A percentile compares a stretch with the other conserved stretches of the same genome.
phyloP scores from a whole-genome alignment of 2,797 vertebrate genomes.

The Natrix natrix region DNA sequence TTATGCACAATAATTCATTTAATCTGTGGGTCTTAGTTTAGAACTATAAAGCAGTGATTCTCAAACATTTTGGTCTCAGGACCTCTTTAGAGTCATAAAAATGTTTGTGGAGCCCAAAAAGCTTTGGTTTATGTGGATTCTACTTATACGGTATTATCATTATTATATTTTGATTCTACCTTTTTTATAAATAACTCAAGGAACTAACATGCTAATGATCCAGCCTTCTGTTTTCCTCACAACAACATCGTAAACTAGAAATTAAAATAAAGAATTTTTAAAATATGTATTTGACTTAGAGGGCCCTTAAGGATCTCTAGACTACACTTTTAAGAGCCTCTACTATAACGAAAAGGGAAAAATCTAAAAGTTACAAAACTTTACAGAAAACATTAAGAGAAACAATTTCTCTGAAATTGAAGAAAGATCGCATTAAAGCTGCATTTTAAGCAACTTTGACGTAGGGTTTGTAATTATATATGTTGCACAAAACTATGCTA shows the following conservation, averaged over 20 bases:
- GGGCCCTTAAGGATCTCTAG: not conserved
- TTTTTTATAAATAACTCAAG: not conserved
- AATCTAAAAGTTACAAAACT: not conserved
- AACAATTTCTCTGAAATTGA: not conserved
- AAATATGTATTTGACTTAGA: not conserved
- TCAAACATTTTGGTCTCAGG: not conserved
- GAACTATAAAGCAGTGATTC: constrained; percentile 10
- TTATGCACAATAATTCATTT: constrained; percentile 28
- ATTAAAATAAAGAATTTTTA: not conserved
- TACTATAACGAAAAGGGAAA: constrained; percentile 2
- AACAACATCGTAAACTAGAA: not conserved
- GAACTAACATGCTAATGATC: not conserved
- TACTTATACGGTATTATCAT: not conserved
- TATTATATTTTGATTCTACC: not conserved
- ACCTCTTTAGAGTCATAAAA: not conserved
- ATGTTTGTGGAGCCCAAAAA: not conserved
- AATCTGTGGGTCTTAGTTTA: constrained; percentile 11
- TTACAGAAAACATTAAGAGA: not conserved
- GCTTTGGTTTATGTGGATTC: not conserved
- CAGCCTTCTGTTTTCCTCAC: not conserved
- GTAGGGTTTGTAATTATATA: too few relatives aligned
- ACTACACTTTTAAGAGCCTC: not conserved
- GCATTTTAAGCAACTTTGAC: not conserved
- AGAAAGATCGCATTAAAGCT: constrained; percentile 5
- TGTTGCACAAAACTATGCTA: not conserved